These are phyloP conservation scores for Gasteruption jaculator DNA, from an alignment of 2,888 invertebrate species.

Conservation along the genomic window DNA sequence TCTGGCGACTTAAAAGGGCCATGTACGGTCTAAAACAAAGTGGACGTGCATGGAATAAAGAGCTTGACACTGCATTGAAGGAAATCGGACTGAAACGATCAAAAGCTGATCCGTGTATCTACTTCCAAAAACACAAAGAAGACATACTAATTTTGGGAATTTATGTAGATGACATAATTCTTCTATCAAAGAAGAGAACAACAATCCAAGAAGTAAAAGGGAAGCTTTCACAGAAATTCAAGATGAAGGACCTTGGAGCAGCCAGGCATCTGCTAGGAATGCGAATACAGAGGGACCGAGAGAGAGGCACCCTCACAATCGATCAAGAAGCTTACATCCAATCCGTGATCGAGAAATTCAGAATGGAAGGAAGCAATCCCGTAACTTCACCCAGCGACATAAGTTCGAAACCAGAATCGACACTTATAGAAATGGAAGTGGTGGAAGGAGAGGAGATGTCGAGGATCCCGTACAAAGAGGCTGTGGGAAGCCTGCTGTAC, in stretches of 20 bases:
- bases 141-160: slow-evolving; percentile 13
- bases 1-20: slow-evolving; percentile 14
- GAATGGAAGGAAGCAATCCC: not conserved
- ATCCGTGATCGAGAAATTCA: not conserved
- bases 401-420: not conserved
- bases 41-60: slow-evolving; percentile 19
- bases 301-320: not conserved
- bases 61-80: slow-evolving; percentile 14
- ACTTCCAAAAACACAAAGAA: slow-evolving; percentile 5
- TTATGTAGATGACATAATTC: slow-evolving; percentile 20
- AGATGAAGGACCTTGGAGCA: slow-evolving; percentile 15
- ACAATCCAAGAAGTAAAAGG: slow-evolving; percentile 5
- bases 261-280: slow-evolving; percentile 18
- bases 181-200: slow-evolving; percentile 7
- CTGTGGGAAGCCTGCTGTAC: slow-evolving; percentile 22
- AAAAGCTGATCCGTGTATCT: slow-evolving; percentile 18
- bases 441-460: slow-evolving; percentile 9
- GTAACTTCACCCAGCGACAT: not conserved
- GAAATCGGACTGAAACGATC: slow-evolving; percentile 12
- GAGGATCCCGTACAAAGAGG: slow-evolving; percentile 11
- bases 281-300: slow-evolving; percentile 7
- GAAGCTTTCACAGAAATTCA: slow-evolving; percentile 6
- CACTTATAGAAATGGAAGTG: not conserved
- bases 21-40: slow-evolving; percentile 18
- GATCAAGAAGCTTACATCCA: not conserved